Evolutionary conservation across 2,113 vertebrate genomes (phyloP).

Genomic region (Ariopsis seemanni): DNA sequence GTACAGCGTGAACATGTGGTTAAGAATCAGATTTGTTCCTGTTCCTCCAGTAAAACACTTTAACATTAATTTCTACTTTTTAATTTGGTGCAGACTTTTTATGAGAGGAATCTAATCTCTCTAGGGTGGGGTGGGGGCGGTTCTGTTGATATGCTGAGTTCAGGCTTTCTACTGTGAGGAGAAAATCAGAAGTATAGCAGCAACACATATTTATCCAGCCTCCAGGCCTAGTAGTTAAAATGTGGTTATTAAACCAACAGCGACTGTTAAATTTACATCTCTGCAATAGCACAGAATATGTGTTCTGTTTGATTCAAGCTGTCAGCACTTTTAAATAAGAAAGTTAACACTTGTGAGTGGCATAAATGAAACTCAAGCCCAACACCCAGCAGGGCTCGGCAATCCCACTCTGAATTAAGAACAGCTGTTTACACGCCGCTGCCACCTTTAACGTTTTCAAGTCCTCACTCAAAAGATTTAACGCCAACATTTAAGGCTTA

Average conservation of each 20-base stretch:
- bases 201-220: conserved; percentile 61
- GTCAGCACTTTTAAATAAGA: conserved; percentile 72
- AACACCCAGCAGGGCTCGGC: conserved; percentile 34
- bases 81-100: conserved; percentile 55
- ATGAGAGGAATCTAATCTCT: conserved; percentile 66
- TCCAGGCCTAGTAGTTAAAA: conserved; percentile 75
- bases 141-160: conserved; percentile 53
- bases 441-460: conserved; percentile 31
- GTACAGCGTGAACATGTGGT: conserved; percentile 21
- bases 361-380: conserved; percentile 42
- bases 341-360: conserved; percentile 69
- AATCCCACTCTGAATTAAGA: conserved; percentile 42
- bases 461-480: conserved; percentile 37
- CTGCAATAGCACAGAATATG: conserved; percentile 79
- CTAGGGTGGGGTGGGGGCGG: conserved; percentile 57
- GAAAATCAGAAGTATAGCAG: conserved; percentile 71
- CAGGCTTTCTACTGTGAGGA: conserved; percentile 64
- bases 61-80: conserved; percentile 51
- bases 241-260: conserved; percentile 73
- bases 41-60: conserved; percentile 24
- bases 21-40: not conserved
- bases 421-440: conserved; percentile 31
- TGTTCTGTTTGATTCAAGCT: conserved; percentile 72
- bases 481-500: conserved; percentile 38
- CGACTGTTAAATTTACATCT: conserved; percentile 79